Evolutionary conservation across 2,888 invertebrate genomes (phyloP).

Genomic region (Steinernema scapterisci): DNA sequence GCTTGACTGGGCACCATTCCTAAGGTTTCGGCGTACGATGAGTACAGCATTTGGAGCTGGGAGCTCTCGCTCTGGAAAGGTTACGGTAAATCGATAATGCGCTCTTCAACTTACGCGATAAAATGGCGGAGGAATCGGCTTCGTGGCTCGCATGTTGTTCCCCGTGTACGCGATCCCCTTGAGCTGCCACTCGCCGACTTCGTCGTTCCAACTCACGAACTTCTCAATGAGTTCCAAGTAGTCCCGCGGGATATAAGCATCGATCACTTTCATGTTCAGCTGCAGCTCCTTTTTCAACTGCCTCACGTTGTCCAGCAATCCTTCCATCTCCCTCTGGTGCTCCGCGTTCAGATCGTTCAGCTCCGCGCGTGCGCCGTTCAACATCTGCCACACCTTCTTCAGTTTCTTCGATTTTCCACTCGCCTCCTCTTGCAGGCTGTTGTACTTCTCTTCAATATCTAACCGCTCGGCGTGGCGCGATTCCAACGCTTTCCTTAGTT

Average conservation of each 20-base stretch:
- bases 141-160: slow-evolving; percentile 84
- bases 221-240: slow-evolving; percentile 77
- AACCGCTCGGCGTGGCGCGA: slow-evolving; percentile 50
- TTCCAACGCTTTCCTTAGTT: slow-evolving; percentile 47
- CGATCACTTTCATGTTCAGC: slow-evolving; percentile 85
- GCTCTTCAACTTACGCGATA: slow-evolving; percentile 36
- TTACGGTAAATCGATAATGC: background rate
- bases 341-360: slow-evolving; percentile 78
- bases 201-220: slow-evolving; percentile 95
- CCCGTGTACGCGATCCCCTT: slow-evolving; percentile 97
- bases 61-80: slow-evolving; percentile 38
- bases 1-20: slow-evolving; percentile 34
- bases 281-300: slow-evolving; percentile 87
- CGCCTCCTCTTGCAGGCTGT: slow-evolving; percentile 86
- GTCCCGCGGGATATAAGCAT: slow-evolving; percentile 89
- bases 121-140: slow-evolving; percentile 38
- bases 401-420: slow-evolving; percentile 89
- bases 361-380: slow-evolving; percentile 76
- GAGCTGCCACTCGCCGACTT: slow-evolving; percentile 96
- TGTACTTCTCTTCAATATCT: slow-evolving; percentile 55
- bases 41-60: slow-evolving; percentile 47
- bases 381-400: slow-evolving; percentile 70
- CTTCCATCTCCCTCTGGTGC: slow-evolving; percentile 95
- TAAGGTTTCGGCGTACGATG: slow-evolving; percentile 43
- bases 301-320: slow-evolving; percentile 87